A percentile compares a stretch with the other conserved stretches of the same genome.
These are phyloP conservation scores for Pteria penguin DNA, from an alignment of 2,888 invertebrate species.

Conservation along the genomic window DNA sequence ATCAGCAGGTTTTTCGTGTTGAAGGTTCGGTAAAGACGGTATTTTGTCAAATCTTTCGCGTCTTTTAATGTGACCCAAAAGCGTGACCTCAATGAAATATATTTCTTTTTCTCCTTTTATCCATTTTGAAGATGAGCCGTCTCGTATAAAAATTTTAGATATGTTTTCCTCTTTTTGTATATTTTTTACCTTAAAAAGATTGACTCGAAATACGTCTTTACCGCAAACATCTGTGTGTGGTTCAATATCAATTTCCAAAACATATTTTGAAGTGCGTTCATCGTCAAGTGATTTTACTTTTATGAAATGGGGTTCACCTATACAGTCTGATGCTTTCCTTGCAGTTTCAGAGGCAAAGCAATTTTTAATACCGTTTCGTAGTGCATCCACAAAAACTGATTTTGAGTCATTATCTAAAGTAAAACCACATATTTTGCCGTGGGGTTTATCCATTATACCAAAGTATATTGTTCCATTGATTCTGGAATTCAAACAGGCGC, in stretches of 20 bases:
- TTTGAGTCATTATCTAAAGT: background rate
- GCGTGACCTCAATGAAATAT: background rate
- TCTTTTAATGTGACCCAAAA: background rate
- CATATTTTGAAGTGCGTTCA: conserved; percentile 1
- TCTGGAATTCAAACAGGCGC: conserved; percentile 28
- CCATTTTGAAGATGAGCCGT: background rate
- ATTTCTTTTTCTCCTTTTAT: background rate
- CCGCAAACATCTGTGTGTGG: background rate
- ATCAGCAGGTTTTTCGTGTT: background rate
- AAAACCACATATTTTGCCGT: background rate
- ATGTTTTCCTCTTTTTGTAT: background rate
- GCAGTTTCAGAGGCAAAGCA: background rate
- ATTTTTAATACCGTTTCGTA: background rate
- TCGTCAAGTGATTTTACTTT: background rate
- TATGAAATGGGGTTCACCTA: conserved; percentile 2
- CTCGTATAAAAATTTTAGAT: background rate
- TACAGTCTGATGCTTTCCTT: background rate
- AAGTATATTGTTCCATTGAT: conserved; percentile 40
- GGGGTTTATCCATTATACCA: conserved; percentile 19
- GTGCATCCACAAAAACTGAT: background rate
- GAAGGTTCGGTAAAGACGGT: background rate
- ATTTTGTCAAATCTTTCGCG: background rate
- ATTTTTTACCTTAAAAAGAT: background rate
- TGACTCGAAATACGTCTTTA: background rate
- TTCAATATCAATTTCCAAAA: conserved; percentile 26